These are phyloP conservation scores for Coecobrya sp. DNA, from an alignment of 2,888 invertebrate genomes.

Conservation along the genomic window DNA sequence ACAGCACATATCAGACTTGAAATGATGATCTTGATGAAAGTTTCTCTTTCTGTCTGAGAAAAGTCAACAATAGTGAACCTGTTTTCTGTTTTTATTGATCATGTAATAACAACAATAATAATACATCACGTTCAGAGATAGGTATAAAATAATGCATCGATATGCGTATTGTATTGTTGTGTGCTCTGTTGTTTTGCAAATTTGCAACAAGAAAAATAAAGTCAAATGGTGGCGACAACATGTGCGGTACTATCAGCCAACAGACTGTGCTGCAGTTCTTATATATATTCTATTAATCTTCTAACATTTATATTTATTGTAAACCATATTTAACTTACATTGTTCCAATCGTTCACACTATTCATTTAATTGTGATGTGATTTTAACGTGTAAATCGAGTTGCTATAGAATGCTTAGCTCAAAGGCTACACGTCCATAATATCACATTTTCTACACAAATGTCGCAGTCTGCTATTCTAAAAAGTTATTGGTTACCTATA, in stretches of 20 bases:
- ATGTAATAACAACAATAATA: constrained; percentile 61
- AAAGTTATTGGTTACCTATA: too few relatives aligned
- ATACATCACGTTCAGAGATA: constrained; percentile 28
- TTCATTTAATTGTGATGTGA: constrained; percentile 12
- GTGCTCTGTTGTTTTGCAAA: background rate
- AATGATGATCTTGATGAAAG: constrained; percentile 70
- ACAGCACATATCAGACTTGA: constrained; percentile 1
- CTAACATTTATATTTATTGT: background rate
- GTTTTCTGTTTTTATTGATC: constrained; percentile 78
- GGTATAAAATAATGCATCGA: background rate
- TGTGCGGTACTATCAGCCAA: constrained; percentile 33
- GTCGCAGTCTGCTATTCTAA: too few relatives aligned
- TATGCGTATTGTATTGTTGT: background rate
- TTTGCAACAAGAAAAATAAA: background rate
- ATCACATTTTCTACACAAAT: too few relatives aligned
- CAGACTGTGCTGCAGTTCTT: background rate
- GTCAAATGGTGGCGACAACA: background rate
- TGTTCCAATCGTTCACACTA: background rate
- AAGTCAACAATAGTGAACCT: constrained; percentile 79
- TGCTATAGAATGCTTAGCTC: background rate
- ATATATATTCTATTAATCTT: background rate
- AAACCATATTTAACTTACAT: background rate
- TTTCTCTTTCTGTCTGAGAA: constrained; percentile 81
- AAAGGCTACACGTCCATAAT: too few relatives aligned
- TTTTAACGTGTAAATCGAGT: background rate